phyloP scores from a whole-genome alignment of 2,888 invertebrate genomes.

The Drosophila monieri region DNA sequence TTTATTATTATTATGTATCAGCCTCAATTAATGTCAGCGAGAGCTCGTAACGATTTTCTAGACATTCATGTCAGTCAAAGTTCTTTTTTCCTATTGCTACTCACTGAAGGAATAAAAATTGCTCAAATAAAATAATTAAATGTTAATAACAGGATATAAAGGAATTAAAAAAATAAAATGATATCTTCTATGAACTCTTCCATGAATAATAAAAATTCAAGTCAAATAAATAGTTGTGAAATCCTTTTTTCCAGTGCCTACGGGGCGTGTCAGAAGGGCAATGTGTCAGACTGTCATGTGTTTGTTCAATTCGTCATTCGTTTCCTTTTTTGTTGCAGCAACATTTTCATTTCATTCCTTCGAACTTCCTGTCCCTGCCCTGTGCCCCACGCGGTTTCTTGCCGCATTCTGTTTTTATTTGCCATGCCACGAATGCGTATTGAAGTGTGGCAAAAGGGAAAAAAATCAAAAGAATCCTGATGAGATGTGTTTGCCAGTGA shows the following conservation, averaged over 20 bases:
- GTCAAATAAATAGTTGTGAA: not conserved
- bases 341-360: constrained; percentile 48
- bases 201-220: no score
- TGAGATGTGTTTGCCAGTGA: constrained; percentile 56
- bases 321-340: constrained; percentile 56
- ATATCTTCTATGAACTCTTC: no score
- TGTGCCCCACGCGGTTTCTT: constrained; percentile 12
- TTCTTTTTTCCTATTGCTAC: not conserved
- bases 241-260: not conserved
- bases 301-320: constrained; percentile 74
- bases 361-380: constrained; percentile 14
- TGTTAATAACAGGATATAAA: not conserved
- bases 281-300: constrained; percentile 70
- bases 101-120: constrained; percentile 3
- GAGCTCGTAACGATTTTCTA: constrained; percentile 71
- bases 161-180: not conserved
- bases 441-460: constrained; percentile 69
- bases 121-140: not conserved
- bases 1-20: constrained; percentile 71
- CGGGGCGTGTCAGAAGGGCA: constrained; percentile 23
- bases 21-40: constrained; percentile 75
- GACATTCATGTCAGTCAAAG: constrained; percentile 74
- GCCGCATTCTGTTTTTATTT: constrained; percentile 39
- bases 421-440: constrained; percentile 51
- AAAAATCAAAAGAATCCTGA: constrained; percentile 72